Base-by-base conservation (phyloP, 2,113 vertebrate species). In the Embiotoca jacksoni region DNA sequence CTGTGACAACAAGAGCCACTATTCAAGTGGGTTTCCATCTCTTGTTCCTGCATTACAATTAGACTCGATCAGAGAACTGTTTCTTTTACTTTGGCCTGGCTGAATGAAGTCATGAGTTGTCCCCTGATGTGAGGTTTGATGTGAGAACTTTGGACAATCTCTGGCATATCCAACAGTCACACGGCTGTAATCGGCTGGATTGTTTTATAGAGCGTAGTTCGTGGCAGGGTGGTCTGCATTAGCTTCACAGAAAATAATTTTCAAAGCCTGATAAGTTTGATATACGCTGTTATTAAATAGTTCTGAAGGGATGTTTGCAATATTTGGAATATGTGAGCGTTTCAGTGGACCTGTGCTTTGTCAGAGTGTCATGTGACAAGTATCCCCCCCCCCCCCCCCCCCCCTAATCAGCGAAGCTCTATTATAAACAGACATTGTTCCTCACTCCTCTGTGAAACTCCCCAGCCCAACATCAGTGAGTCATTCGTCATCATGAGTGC, bases 1-100 rank as follows among this genome's bases (percentile, higher is more conserved):
- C 54, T 15, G 9, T 10, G 47, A 76, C n/a, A 85, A 92, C 88
- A 91, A 91, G 52, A 75, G 78, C 57, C 66, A 15, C 81, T 49
- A 78, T 89, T 89, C 78, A 87, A 55, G 46, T 60, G 55, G 61
- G 49, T 59, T 33, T 49, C 54, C 47, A 23, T 49, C 23, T 58
- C 57, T 84, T 72, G 39, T 67, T 64, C 71, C 64, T 83, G 78
- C 78, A 81, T 87, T 35, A 76, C 73, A 90, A 80, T 87, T 33
- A 81, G 74, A 65, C 57, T 44, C 14, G 10, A 83, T 65, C 65
- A 72, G 33, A 68, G 64, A 44, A 16, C 23, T 54, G 0, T 35
- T 76, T 35, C 73, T 62, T 70, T 35, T 0, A 53, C 23, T 32
- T 0, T 52, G 52, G 32, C 37, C 15, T 1, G 9, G 10, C 47